Percentiles rank a stretch among this genome's conserved stretches.
These are phyloP conservation scores for Sigmodon hispidus DNA, from an alignment of 2,113 vertebrate species.

Conservation along the genomic window DNA sequence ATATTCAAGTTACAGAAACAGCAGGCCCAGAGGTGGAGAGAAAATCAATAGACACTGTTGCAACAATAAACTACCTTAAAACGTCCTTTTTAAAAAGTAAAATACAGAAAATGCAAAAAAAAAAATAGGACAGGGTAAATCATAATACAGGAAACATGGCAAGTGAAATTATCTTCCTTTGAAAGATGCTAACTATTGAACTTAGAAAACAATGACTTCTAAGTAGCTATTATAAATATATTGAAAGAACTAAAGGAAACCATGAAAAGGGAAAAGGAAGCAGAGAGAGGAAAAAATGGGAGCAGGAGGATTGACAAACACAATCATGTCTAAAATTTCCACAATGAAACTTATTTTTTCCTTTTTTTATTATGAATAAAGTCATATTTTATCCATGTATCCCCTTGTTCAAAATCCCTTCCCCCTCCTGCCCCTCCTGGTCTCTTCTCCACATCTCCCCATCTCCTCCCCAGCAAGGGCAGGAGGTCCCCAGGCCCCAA, in stretches of 20 bases:
- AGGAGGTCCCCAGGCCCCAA: too few relatives aligned
- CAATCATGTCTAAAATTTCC: not conserved
- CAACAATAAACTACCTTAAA: not conserved
- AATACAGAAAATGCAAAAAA: not conserved
- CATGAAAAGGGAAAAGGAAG: not conserved
- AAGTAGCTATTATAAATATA: not conserved
- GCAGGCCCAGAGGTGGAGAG: not conserved
- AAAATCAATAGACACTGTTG: not conserved
- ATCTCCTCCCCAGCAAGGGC: too few relatives aligned
- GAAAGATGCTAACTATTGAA: not conserved
- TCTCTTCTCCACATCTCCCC: too few relatives aligned
- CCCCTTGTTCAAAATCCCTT: too few relatives aligned
- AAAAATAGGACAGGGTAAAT: not conserved
- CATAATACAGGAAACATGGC: not conserved
- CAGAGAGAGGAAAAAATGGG: not conserved
- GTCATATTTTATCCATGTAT: too few relatives aligned
- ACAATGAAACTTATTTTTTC: not conserved
- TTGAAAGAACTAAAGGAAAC: conserved; percentile 8
- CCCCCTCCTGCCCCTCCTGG: too few relatives aligned
- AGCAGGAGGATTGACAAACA: not conserved
- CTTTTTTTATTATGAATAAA: too few relatives aligned
- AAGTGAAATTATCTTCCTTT: not conserved
- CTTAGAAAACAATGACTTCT: conserved; percentile 6
- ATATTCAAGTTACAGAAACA: not conserved
- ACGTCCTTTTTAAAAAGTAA: not conserved